These are phyloP conservation scores for Melanostoma scalare DNA, from an alignment of 2,888 invertebrate species.

Conservation along the genomic window DNA sequence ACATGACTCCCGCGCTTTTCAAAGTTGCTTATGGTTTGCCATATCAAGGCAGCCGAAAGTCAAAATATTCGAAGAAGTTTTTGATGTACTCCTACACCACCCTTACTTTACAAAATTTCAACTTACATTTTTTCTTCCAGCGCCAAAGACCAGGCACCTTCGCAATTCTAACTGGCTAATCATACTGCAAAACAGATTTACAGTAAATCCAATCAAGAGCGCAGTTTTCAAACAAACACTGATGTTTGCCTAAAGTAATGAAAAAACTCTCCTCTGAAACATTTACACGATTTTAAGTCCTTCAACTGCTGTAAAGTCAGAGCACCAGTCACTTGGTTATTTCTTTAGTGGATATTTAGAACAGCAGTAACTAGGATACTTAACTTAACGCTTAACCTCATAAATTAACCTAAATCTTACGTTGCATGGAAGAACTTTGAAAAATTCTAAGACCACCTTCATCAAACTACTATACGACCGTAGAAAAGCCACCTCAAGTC, in stretches of 20 bases:
- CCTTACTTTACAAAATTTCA: slow-evolving; percentile 3
- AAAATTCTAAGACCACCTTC: slow-evolving; percentile 31
- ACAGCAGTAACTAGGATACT: slow-evolving; percentile 55
- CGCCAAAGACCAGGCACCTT: background rate
- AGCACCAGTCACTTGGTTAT: slow-evolving; percentile 40
- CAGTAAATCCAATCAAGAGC: slow-evolving; percentile 57
- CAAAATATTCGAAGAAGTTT: no score
- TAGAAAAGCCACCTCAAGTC: slow-evolving; percentile 31
- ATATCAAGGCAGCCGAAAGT: no score
- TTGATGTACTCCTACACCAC: background rate
- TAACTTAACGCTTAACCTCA: slow-evolving; percentile 50
- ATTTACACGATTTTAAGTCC: slow-evolving; percentile 26
- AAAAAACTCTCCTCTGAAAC: slow-evolving; percentile 14
- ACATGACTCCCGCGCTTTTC: no score
- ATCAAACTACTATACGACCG: slow-evolving; percentile 26
- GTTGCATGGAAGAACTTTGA: slow-evolving; percentile 34
- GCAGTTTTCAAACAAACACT: slow-evolving; percentile 35
- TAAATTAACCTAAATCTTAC: slow-evolving; percentile 68
- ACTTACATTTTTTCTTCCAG: no score
- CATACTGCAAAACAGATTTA: slow-evolving; percentile 25
- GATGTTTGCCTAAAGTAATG: slow-evolving; percentile 48
- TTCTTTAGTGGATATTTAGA: slow-evolving; percentile 59
- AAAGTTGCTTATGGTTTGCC: no score
- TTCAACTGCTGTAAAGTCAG: slow-evolving; percentile 33
- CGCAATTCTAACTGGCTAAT: slow-evolving; percentile 38